Evolutionary conservation across 2,113 vertebrate species (phyloP).

Genomic region (Fukomys damarensis): DNA sequence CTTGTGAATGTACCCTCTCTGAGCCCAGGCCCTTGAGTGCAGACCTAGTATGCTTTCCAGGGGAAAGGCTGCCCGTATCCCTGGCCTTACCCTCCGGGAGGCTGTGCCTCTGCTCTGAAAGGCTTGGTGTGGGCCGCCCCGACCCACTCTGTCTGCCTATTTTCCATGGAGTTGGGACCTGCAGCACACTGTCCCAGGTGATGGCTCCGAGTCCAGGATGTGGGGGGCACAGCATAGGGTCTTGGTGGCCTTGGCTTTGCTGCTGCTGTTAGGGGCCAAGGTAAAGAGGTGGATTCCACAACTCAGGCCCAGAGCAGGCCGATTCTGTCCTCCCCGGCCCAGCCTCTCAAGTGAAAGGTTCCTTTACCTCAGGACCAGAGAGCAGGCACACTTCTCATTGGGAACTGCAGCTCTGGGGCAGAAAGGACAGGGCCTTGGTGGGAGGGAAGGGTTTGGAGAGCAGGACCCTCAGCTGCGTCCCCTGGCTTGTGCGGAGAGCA

Average conservation of each 20-base stretch:
- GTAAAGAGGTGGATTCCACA: background rate
- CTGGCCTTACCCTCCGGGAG: background rate
- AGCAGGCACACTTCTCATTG: background rate
- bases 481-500: background rate
- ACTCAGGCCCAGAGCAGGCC: background rate
- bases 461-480: background rate
- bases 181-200: background rate
- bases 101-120: slow-evolving; percentile 37
- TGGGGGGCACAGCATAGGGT: background rate
- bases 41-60: background rate
- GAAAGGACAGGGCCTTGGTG: background rate
- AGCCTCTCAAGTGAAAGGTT: background rate
- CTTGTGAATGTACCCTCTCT: background rate
- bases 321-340: background rate
- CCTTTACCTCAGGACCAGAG: background rate
- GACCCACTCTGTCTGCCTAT: background rate
- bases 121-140: background rate
- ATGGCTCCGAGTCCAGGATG: background rate
- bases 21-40: background rate
- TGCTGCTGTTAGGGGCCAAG: slow-evolving; percentile 30
- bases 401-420: background rate
- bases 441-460: background rate
- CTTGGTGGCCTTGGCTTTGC: background rate
- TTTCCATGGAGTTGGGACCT: background rate
- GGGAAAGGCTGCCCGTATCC: background rate